Percentiles rank a stretch among this genome's conserved stretches.
These are phyloP conservation scores for Propithecus deckenii DNA, from an alignment of 2,797 vertebrate species.

Conservation along the genomic window DNA sequence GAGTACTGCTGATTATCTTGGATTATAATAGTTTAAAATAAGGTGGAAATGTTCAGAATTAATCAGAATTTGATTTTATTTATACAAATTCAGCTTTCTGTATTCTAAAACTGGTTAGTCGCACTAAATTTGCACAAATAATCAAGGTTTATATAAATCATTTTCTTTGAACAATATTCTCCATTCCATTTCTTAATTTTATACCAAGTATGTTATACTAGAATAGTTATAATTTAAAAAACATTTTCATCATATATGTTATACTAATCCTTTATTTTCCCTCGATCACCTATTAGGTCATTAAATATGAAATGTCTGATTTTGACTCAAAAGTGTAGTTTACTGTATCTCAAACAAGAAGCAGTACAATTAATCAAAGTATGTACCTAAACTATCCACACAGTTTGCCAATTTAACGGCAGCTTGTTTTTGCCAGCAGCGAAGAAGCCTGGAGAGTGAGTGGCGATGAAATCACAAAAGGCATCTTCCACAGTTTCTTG, in stretches of 20 bases:
- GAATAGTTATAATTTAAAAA: background rate
- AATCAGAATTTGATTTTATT: background rate
- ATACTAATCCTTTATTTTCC: background rate
- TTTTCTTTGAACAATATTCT: background rate
- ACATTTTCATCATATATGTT: background rate
- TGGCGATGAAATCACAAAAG: too few relatives aligned
- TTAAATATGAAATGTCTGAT: too few relatives aligned
- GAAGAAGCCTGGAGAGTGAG: too few relatives aligned
- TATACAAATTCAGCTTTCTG: background rate
- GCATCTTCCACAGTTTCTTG: too few relatives aligned
- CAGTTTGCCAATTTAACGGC: too few relatives aligned
- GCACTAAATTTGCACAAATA: background rate
- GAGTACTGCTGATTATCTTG: background rate
- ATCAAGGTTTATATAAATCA: background rate
- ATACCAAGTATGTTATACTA: background rate
- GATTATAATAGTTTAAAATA: slow-evolving; percentile 1
- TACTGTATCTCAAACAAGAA: too few relatives aligned
- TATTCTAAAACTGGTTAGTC: background rate
- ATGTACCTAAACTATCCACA: too few relatives aligned
- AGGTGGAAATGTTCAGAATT: background rate
- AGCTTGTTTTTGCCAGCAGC: too few relatives aligned
- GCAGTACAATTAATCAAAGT: too few relatives aligned
- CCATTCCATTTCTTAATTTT: background rate
- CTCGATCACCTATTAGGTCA: too few relatives aligned
- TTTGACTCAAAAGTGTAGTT: too few relatives aligned